Conservation (phyloP, 2,888 invertebrate genomes). For the Tetranychus piercei region DNA sequence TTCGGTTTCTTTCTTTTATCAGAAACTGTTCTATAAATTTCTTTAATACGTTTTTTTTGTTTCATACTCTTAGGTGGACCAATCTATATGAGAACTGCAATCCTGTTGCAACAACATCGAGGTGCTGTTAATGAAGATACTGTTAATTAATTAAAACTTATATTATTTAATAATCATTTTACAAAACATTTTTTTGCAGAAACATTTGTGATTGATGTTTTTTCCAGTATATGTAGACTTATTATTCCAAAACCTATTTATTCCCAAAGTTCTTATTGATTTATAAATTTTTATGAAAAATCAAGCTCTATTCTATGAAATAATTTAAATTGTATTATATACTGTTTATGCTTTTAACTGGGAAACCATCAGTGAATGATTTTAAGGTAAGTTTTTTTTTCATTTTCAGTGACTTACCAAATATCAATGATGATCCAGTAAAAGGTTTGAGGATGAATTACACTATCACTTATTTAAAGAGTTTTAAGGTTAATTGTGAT, state of each 20-base stretch:
- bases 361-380: background rate
- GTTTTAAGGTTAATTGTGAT: background rate
- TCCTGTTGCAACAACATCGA: slow-evolving; percentile 18
- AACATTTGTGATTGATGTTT: background rate
- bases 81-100: slow-evolving; percentile 23
- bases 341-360: background rate
- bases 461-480: background rate
- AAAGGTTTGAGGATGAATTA: slow-evolving; percentile 10
- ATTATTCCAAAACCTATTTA: background rate
- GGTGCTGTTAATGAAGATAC: slow-evolving; percentile 2
- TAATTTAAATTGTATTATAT: background rate
- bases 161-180: background rate
- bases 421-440: slow-evolving; percentile 6
- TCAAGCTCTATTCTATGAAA: too few relatives aligned
- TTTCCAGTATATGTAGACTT: background rate
- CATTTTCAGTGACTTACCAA: background rate
- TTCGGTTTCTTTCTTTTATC: slow-evolving; percentile 6
- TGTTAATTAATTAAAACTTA: background rate
- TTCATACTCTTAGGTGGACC: slow-evolving; percentile 8
- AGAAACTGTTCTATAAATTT: background rate
- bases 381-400: background rate
- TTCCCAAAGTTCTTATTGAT: background rate
- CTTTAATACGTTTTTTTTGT: background rate
- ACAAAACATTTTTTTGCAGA: background rate
- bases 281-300: background rate